Evolutionary conservation across 2,888 invertebrate genomes (phyloP).

Genomic region (Drosophila maculinotata): DNA sequence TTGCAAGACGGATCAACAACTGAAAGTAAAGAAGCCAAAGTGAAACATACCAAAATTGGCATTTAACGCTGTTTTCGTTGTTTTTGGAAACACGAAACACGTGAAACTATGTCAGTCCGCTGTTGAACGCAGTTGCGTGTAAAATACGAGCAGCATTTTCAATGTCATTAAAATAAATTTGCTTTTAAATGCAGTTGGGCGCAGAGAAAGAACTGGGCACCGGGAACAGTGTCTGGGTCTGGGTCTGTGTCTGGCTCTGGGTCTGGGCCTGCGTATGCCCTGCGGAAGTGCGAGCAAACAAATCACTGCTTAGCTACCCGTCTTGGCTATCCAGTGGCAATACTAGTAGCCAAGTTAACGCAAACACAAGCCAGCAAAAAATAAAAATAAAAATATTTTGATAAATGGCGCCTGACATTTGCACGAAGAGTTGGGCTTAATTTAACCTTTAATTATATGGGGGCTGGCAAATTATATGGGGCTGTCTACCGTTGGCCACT

Average conservation of each 20-base stretch:
- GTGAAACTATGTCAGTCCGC: constrained; percentile 41
- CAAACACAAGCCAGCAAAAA: too few relatives aligned
- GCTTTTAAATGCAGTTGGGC: constrained; percentile 50
- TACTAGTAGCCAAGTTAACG: too few relatives aligned
- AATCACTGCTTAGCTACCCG: constrained; percentile 49
- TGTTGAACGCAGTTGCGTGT: constrained; percentile 27
- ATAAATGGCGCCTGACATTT: constrained; percentile 63
- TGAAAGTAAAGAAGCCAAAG: constrained; percentile 53
- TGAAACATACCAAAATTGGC: constrained; percentile 21
- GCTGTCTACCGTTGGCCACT: constrained; percentile 22
- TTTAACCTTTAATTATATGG: constrained; percentile 46
- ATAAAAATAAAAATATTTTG: constrained; percentile 27
- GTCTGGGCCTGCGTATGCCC: constrained; percentile 14
- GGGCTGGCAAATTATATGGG: constrained; percentile 48
- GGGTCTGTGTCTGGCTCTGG: background rate
- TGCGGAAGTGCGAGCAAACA: constrained; percentile 51
- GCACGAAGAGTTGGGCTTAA: constrained; percentile 44
- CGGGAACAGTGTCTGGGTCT: constrained; percentile 11
- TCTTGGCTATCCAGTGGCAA: constrained; percentile 35
- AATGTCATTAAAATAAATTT: constrained; percentile 70
- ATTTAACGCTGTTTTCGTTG: constrained; percentile 20
- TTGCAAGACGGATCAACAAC: constrained; percentile 29
- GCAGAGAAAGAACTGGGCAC: background rate
- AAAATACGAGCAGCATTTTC: constrained; percentile 51
- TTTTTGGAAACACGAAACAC: constrained; percentile 8